phyloP scores from a whole-genome alignment of 2,797 vertebrate genomes.

The Sebastes minor region DNA sequence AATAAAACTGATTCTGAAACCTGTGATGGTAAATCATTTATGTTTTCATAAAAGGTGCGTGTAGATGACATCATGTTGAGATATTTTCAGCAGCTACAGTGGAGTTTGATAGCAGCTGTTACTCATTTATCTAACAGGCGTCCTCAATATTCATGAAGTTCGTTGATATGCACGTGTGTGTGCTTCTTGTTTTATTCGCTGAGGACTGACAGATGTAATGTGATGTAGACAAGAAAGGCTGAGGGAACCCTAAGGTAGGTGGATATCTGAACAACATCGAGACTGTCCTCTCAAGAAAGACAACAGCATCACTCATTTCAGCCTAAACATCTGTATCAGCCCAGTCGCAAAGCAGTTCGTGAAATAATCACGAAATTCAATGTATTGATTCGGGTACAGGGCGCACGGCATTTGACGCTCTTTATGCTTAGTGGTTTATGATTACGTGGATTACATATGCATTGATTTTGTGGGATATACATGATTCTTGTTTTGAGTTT shows the following conservation, averaged over 20 bases:
- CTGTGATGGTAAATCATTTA: not conserved
- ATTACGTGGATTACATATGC: rapidly evolving
- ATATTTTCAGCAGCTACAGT: not conserved
- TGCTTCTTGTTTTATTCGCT: not conserved
- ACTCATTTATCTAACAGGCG: not conserved
- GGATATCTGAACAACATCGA: not conserved
- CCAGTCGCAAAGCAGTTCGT: too few species aligned
- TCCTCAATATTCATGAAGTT: not conserved
- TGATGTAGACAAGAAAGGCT: not conserved
- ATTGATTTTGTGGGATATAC: too few species aligned
- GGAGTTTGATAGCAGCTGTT: not conserved
- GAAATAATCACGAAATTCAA: too few species aligned
- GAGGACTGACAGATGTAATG: not conserved
- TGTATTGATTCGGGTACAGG: too few species aligned
- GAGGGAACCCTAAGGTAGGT: not conserved
- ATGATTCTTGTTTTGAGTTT: too few species aligned
- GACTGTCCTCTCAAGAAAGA: too few species aligned
- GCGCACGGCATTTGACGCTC: rapidly evolving
- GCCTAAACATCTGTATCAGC: too few species aligned
- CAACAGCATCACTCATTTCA: too few species aligned
- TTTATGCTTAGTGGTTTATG: rapidly evolving
- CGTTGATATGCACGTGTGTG: not conserved
- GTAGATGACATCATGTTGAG: not conserved
- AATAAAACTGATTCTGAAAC: not conserved
- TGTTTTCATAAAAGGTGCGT: not conserved